Percentiles rank a stretch among this genome's conserved stretches.
phyloP scores from a whole-genome alignment of 2,113 vertebrate species.

The Chaetops frenatus region DNA sequence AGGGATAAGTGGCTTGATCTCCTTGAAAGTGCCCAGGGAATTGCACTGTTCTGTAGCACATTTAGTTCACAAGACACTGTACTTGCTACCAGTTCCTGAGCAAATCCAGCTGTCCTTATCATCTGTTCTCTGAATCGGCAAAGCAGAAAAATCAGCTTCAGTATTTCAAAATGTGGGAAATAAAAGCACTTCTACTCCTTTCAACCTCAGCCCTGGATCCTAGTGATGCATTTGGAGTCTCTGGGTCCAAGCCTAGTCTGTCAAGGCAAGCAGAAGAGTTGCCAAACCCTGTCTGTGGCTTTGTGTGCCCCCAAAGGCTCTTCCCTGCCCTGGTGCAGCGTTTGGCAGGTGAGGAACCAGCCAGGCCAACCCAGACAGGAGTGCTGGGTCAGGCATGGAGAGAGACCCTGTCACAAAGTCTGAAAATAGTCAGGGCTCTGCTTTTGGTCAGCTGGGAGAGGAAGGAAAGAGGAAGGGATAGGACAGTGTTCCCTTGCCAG shows the following conservation, averaged over 20 bases:
- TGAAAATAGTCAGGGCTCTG: background rate
- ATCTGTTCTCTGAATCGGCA: background rate
- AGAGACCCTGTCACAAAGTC: background rate
- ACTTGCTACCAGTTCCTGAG: background rate
- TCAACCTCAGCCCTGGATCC: background rate
- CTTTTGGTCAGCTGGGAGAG: background rate
- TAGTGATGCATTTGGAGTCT: background rate
- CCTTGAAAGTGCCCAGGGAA: background rate
- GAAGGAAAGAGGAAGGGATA: background rate
- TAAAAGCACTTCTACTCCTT: background rate
- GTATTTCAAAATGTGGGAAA: background rate
- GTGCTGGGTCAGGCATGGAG: fast-evolving
- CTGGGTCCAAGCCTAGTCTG: fast-evolving
- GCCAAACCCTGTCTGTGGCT: background rate
- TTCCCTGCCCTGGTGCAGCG: fast-evolving
- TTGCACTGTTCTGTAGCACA: fast-evolving
- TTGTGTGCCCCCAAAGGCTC: background rate
- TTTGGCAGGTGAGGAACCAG: background rate
- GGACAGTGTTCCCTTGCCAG: background rate
- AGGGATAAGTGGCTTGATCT: background rate
- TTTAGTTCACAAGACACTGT: background rate
- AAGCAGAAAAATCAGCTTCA: background rate
- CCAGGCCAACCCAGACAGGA: too few relatives aligned
- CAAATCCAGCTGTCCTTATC: background rate
- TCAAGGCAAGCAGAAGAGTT: background rate